Base-by-base conservation (phyloP, 2,113 vertebrate species). In the Phycodurus eques region DNA sequence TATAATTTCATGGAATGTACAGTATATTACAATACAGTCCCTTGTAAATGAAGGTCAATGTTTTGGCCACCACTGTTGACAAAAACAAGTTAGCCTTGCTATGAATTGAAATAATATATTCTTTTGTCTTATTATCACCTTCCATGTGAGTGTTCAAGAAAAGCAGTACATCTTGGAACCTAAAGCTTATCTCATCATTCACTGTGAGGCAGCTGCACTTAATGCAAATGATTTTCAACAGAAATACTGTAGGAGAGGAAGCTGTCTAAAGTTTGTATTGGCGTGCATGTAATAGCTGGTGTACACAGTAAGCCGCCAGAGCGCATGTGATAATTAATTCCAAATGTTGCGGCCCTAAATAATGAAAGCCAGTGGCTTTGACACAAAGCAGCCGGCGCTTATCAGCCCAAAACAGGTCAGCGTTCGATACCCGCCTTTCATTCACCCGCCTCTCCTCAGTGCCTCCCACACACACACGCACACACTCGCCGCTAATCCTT, bases 331-430 rank as follows among this genome's bases (percentile, higher is more conserved):
- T 94, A 92, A 93, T 93, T 92, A 92, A 92, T 91, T 93, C 90
- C 87, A 86, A 91, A 92, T 88, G 86, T 91, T 88, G 88, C 83
- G 66, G 85, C 83, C 86, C 83, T 87, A 75, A 91, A 89, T 92
- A 90, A 92, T 91, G 89, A 88, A 91, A 92, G 90, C 86, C 82
- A 89, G 90, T 88, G 80, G 86, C 89, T 90, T 84, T 70, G 43
- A 79, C 88, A 88, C 83, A 87, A 90, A 91, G 89, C 85, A 83
- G 81, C 79, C 74, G 13, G 69, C 49, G 86, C 91, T 93, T 93
- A 93, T 93, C 92, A 90, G 85, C 89, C 83, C 87, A 85, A 92
- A 93, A 91, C 93, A 93, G 92, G 92, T 93, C 92, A 93, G 90
- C 80, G 77, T 86, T 88, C 86, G 86, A 91, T 91, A 88, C 64